Conservation (phyloP, 2,797 vertebrate genomes). For the Odontamblyopus rebecca region DNA sequence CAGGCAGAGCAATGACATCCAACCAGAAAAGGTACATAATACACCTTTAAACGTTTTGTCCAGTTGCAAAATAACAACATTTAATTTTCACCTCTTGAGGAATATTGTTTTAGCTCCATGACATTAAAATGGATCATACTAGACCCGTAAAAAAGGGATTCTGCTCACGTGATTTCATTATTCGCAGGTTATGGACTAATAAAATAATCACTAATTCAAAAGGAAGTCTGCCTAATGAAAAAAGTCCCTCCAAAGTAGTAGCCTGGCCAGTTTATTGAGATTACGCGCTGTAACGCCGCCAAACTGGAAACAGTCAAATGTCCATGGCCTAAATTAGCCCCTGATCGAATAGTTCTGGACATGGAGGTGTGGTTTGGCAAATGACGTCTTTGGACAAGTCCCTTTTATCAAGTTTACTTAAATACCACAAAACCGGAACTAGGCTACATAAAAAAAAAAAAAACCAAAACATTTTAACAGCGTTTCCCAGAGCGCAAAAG, state of each 20-base stretch:
- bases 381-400: slow-evolving; percentile 24
- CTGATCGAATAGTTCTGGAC: not conserved
- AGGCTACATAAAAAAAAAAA: slow-evolving; percentile 7
- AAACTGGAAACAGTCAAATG: not conserved
- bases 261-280: not conserved
- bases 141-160: no score
- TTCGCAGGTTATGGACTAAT: no score
- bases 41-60: not conserved
- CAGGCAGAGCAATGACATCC: no score
- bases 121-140: no score
- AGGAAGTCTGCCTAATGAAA: not conserved
- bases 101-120: no score
- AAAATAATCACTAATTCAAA: not conserved
- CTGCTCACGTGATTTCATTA: no score
- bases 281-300: not conserved
- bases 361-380: slow-evolving; percentile 35
- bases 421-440: not conserved
- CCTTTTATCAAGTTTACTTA: slow-evolving; percentile 8
- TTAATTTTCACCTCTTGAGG: no score
- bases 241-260: not conserved
- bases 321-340: not conserved
- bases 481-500: not conserved
- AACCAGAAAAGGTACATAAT: no score
- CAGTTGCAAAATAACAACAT: not conserved
- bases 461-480: slow-evolving; percentile 36